phyloP scores from a whole-genome alignment of 2,888 invertebrate genomes.

The Rapana venosa region DNA sequence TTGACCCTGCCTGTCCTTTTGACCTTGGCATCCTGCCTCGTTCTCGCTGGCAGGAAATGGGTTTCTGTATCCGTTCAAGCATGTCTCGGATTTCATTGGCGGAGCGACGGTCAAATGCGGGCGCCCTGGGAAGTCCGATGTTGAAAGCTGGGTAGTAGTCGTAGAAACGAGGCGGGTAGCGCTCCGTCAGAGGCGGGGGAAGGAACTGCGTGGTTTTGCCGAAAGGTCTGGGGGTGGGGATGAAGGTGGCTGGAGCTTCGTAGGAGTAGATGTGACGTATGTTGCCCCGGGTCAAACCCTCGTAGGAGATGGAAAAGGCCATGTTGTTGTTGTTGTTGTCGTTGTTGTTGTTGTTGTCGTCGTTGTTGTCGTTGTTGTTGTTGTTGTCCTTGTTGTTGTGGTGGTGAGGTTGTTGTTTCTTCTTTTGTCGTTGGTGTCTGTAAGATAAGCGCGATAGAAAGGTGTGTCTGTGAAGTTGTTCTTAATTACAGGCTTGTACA shows the following conservation, averaged over 20 bases:
- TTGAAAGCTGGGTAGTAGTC: constrained; percentile 48
- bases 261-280: constrained; percentile 66
- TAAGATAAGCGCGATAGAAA: no score
- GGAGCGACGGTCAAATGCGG: constrained; percentile 57
- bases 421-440: neutral
- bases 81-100: neutral
- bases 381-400: no score
- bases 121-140: constrained; percentile 64
- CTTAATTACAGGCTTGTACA: no score
- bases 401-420: no score
- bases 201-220: constrained; percentile 31
- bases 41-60: constrained; percentile 33
- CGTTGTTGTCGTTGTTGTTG: no score
- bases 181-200: constrained; percentile 31
- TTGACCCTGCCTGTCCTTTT: neutral
- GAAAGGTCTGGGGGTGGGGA: neutral
- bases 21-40: neutral
- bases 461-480: no score
- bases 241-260: constrained; percentile 8
- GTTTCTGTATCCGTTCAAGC: constrained; percentile 16
- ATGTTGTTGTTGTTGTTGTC: constrained; percentile 49
- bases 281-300: constrained; percentile 58
- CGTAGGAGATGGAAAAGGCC: constrained; percentile 65
- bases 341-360: no score
- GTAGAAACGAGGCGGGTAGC: constrained; percentile 46